A percentile compares a stretch with the other conserved stretches of the same genome.
Conservation (phyloP, 2,888 invertebrate genomes). For the Matsumyia berberina region DNA sequence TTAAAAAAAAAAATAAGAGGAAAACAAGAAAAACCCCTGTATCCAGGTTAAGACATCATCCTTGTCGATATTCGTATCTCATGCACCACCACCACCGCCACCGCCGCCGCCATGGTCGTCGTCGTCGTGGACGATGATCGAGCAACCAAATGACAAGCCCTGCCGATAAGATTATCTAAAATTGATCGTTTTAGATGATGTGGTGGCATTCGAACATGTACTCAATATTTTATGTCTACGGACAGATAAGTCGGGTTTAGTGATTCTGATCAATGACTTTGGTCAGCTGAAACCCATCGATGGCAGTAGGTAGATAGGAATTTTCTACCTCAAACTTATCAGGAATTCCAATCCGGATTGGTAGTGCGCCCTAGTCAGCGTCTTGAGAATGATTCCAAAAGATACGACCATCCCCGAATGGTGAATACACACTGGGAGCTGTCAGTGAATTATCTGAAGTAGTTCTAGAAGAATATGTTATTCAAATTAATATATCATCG, state of each 20-base stretch:
- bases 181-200: conserved; percentile 76
- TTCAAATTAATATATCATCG: conserved; percentile 64
- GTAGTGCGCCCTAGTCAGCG: conserved; percentile 45
- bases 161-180: conserved; percentile 75
- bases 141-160: conserved; percentile 71
- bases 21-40: conserved; percentile 52
- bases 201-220: conserved; percentile 77
- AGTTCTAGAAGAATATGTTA: conserved; percentile 59
- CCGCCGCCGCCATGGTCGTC: conserved; percentile 16
- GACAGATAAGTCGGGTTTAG: conserved; percentile 74
- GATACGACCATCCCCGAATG: conserved; percentile 43
- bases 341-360: conserved; percentile 64
- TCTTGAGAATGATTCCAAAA: conserved; percentile 55
- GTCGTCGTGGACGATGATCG: conserved; percentile 34
- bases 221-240: conserved; percentile 75
- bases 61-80: conserved; percentile 23
- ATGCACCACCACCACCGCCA: conserved; percentile 30
- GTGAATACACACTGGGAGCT: conserved; percentile 67
- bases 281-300: conserved; percentile 59
- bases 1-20: conserved; percentile 27
- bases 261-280: conserved; percentile 76
- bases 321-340: conserved; percentile 52
- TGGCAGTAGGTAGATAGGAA: conserved; percentile 35
- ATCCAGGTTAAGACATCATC: conserved; percentile 72
- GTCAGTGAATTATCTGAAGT: conserved; percentile 73